phyloP scores from a whole-genome alignment of 2,797 vertebrate genomes.

The Sebastes steindachneri region DNA sequence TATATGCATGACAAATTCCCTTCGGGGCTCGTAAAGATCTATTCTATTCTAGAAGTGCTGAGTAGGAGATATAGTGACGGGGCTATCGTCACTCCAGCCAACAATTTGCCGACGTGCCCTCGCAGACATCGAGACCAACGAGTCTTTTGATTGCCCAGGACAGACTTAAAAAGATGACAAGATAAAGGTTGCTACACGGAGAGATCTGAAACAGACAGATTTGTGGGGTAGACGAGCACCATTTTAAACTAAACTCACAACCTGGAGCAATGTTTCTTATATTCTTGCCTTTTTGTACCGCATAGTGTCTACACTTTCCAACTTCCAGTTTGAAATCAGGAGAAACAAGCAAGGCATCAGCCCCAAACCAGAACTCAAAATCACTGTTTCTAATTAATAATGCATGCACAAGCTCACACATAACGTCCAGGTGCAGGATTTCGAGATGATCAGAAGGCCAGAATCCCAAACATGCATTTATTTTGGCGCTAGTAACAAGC shows the following conservation, averaged over 20 bases:
- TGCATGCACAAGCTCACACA: not conserved
- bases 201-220: not conserved
- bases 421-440: not conserved
- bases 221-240: not conserved
- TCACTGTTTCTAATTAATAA: not conserved
- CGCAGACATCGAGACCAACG: slow-evolving; percentile 12
- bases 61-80: slow-evolving; percentile 43
- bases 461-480: not conserved
- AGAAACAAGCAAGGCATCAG: not conserved
- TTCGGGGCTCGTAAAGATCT: slow-evolving; percentile 54
- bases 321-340: not conserved
- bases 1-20: slow-evolving; percentile 63
- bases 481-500: not conserved
- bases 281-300: not conserved
- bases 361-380: not conserved
- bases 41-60: slow-evolving; percentile 64
- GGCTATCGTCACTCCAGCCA: slow-evolving; percentile 8
- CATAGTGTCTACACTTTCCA: not conserved
- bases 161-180: not conserved
- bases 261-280: not conserved
- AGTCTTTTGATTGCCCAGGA: not conserved
- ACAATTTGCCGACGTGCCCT: slow-evolving; percentile 20
- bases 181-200: not conserved
- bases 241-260: not conserved
- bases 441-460: not conserved